Evolutionary conservation across 2,888 invertebrate species (phyloP).

Genomic region (Portevinia maculata): DNA sequence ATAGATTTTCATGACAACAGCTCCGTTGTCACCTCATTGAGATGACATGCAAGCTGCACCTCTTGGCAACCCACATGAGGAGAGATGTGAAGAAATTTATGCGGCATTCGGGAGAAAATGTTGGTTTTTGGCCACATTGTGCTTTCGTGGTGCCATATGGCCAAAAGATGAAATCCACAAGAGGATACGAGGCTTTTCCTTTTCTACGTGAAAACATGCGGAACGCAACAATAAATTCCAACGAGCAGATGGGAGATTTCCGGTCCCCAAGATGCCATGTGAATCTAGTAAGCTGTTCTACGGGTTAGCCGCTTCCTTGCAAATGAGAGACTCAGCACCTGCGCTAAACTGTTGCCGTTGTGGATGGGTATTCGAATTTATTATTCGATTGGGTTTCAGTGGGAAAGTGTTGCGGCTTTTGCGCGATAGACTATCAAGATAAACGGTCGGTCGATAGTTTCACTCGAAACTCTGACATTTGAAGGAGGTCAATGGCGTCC

Average conservation of each 20-base stretch:
- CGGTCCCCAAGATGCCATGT: conserved; percentile 37
- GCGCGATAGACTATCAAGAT: conserved; percentile 10
- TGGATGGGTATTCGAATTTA: conserved; percentile 36
- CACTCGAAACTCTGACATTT: conserved; percentile 14
- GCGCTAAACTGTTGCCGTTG: conserved; percentile 27
- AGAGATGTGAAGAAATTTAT: conserved; percentile 39
- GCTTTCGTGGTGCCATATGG: conserved; percentile 59
- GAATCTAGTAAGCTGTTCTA: conserved; percentile 54
- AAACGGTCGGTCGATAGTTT: conserved; percentile 12
- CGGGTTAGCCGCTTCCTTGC: conserved; percentile 38
- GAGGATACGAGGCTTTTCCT: conserved; percentile 34
- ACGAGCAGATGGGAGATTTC: conserved; percentile 44
- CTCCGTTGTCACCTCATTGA: conserved; percentile 64
- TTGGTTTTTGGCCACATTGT: conserved; percentile 23
- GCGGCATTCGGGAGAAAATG: conserved; percentile 43
- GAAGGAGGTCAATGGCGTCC: conserved; percentile 55
- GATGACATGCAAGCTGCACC: conserved; percentile 49
- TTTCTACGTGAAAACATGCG: conserved; percentile 51
- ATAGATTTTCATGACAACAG: conserved; percentile 62
- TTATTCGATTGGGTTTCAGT: conserved; percentile 32
- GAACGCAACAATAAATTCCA: conserved; percentile 61
- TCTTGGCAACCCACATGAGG: conserved; percentile 27
- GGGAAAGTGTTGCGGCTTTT: conserved; percentile 40
- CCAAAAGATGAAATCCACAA: conserved; percentile 16
- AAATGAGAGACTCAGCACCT: conserved; percentile 15